Percentiles rank a stretch among this genome's conserved stretches.
Evolutionary conservation across 2,888 invertebrate genomes (phyloP).

Genomic region (Metacarcinus magister): DNA sequence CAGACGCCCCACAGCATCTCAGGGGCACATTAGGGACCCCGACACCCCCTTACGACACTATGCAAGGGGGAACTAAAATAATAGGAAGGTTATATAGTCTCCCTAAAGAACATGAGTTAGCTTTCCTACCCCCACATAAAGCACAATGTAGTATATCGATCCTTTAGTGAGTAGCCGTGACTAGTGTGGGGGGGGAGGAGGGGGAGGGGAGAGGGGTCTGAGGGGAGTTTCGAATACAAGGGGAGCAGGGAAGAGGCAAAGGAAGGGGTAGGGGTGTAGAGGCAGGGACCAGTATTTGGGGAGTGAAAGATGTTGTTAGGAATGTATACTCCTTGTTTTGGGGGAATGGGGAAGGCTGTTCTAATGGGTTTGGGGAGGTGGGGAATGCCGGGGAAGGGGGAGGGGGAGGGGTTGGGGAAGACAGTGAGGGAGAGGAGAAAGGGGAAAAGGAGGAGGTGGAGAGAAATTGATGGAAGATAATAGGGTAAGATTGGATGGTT

Average conservation of each 20-base stretch:
- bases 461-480: slow-evolving; percentile 23
- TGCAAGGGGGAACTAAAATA: not conserved
- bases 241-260: not conserved
- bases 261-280: not conserved
- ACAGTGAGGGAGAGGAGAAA: not conserved
- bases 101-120: not conserved
- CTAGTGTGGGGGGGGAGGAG: not conserved
- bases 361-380: not conserved
- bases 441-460: not conserved
- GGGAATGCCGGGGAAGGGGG: not conserved
- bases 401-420: not conserved
- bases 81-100: not conserved
- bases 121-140: slow-evolving; percentile 7
- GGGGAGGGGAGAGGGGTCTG: not conserved
- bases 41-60: not conserved
- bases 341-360: not conserved
- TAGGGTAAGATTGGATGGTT: not conserved
- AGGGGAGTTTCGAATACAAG: not conserved
- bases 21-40: not conserved
- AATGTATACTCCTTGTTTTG: not conserved
- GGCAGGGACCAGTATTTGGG: not conserved
- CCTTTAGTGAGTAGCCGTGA: not conserved
- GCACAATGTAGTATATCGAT: slow-evolving; percentile 30
- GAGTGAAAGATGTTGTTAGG: not conserved
- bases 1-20: not conserved